Percentiles rank a stretch among this genome's conserved stretches.
Conservation (phyloP, 2,888 invertebrate species). For the Chesias legatella region DNA sequence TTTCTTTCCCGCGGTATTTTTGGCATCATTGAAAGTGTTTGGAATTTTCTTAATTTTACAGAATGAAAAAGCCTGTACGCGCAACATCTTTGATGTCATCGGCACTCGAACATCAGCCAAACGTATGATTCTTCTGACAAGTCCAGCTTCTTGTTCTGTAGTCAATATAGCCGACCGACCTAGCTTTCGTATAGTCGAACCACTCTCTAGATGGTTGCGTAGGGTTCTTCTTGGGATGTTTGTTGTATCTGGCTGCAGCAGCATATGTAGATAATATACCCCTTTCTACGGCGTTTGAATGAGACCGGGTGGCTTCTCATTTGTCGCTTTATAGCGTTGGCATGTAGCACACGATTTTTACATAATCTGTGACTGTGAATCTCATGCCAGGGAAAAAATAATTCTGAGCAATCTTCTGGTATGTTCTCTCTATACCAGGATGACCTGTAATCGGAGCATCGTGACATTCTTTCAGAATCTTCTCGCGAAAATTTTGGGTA, state of each 20-base stretch:
- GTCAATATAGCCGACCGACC: slow-evolving; percentile 11
- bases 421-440: too few relatives aligned
- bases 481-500: too few relatives aligned
- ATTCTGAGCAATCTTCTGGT: too few relatives aligned
- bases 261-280: slow-evolving; percentile 6
- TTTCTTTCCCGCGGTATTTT: slow-evolving; percentile 4
- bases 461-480: too few relatives aligned
- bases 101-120: too few relatives aligned
- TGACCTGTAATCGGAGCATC: too few relatives aligned
- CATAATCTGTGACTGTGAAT: too few relatives aligned
- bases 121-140: slow-evolving; percentile 9
- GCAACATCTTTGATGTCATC: slow-evolving; percentile 6
- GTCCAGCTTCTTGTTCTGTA: slow-evolving; percentile 8
- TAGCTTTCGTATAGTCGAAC: slow-evolving; percentile 8
- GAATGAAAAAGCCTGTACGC: slow-evolving; percentile 15
- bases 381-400: too few relatives aligned
- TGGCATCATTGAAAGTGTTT: slow-evolving; percentile 16
- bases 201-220: slow-evolving; percentile 13
- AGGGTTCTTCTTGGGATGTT: slow-evolving; percentile 15
- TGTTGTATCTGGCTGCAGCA: slow-evolving; percentile 11
- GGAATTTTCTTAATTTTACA: slow-evolving; percentile 15
- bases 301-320: too few relatives aligned
- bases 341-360: too few relatives aligned
- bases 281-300: too few relatives aligned
- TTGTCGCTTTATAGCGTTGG: too few relatives aligned